phyloP scores from a whole-genome alignment of 1,140 invertebrate genomes.

The Dinoponera quadriceps region DNA sequence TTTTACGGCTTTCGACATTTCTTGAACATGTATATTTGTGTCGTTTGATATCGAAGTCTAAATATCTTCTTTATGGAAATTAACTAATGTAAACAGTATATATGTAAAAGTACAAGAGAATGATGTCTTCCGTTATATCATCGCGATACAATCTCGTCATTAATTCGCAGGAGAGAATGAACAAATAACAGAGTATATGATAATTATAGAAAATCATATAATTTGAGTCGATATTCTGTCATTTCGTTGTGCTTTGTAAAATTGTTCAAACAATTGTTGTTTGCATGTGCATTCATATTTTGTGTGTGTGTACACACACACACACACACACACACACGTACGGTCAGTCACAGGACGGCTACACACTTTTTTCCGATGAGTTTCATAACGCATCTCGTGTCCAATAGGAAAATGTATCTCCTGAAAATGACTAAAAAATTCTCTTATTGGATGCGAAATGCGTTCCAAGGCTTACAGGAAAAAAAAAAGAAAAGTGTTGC shows the following conservation, averaged over 20 bases:
- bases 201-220: conserved; percentile 14
- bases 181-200: conserved; percentile 1
- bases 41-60: conserved; percentile 55
- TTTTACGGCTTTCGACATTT: not conserved
- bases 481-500: no score
- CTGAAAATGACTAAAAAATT: no score
- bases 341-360: no score
- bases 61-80: conserved; percentile 55
- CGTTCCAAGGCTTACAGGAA: no score
- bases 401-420: no score
- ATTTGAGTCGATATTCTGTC: not conserved
- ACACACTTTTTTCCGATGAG: no score
- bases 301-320: no score
- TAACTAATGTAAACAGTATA: conserved; percentile 21
- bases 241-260: conserved; percentile 7
- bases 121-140: conserved; percentile 71
- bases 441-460: no score
- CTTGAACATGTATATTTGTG: conserved; percentile 36
- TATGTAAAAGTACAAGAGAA: conserved; percentile 46
- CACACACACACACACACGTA: no score
- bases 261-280: conserved; percentile 13
- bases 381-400: no score
- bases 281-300: no score
- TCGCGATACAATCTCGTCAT: conserved; percentile 55
- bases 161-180: not conserved